These are phyloP conservation scores for Petroica traversi DNA, from an alignment of 2,113 vertebrate species.

Conservation along the genomic window DNA sequence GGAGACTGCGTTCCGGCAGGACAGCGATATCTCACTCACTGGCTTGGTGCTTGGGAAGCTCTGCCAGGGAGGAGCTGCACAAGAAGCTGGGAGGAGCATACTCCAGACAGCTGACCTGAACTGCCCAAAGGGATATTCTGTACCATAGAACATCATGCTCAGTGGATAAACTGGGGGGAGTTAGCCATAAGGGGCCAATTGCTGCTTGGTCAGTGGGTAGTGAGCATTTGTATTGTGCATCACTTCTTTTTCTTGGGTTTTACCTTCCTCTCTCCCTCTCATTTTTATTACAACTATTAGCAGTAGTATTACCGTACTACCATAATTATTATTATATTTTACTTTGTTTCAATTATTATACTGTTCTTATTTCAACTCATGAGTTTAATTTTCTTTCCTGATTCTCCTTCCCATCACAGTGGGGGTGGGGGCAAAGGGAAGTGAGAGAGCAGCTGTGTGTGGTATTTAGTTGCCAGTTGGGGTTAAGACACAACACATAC, in stretches of 20 bases:
- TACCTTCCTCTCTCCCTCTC: background rate
- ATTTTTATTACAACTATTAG: background rate
- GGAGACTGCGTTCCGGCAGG: no score
- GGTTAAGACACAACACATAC: background rate
- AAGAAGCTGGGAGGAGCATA: background rate
- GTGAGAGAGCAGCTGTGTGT: background rate
- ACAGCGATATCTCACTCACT: no score
- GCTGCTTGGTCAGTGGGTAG: background rate
- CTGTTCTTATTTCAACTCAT: background rate
- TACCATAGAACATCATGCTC: background rate
- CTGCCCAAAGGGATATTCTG: background rate
- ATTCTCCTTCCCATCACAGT: background rate
- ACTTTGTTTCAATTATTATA: background rate
- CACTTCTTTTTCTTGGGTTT: background rate
- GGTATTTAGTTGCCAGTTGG: background rate
- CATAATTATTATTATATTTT: background rate
- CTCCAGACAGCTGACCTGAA: background rate
- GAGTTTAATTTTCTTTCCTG: background rate
- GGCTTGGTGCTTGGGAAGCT: no score
- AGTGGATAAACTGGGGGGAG: background rate
- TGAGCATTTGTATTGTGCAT: background rate
- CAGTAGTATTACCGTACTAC: background rate
- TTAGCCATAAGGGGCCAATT: background rate
- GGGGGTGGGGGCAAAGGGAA: background rate
- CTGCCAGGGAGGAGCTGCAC: background rate